Evolutionary conservation across 2,888 invertebrate species (phyloP).

Genomic region (Ceriagrion tenellum): DNA sequence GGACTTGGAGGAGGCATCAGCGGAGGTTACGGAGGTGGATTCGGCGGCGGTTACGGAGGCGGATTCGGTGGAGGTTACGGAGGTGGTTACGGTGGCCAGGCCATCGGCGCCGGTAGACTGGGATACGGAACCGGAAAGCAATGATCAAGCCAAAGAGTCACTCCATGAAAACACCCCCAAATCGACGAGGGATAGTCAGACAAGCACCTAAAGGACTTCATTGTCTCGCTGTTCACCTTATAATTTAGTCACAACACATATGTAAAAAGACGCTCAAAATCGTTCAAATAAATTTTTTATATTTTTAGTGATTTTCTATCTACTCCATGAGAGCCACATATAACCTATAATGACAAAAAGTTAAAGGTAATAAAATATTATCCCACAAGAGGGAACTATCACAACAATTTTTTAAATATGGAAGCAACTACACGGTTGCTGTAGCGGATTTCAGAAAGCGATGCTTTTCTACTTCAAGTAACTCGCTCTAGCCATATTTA

Average conservation of each 20-base stretch:
- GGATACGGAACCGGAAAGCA: constrained; percentile 42
- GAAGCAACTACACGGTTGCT: no score
- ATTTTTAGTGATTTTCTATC: not conserved
- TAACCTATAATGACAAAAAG: no score
- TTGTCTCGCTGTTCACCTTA: not conserved
- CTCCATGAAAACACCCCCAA: not conserved
- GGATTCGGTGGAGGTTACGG: constrained; percentile 25
- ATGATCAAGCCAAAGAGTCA: not conserved
- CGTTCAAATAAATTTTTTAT: constrained; percentile 41
- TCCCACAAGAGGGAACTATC: no score
- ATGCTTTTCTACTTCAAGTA: no score
- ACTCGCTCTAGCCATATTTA: no score
- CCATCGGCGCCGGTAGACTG: not conserved
- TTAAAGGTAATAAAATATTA: no score
- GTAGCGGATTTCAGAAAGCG: no score
- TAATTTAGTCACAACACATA: constrained; percentile 31
- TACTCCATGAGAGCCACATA: no score
- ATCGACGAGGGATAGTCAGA: not conserved
- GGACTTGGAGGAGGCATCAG: not conserved
- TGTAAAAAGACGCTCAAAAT: constrained; percentile 40
- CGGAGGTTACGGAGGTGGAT: not conserved
- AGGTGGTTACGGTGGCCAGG: not conserved
- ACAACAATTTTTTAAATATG: no score
- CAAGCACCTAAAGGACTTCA: not conserved
- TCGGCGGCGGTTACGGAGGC: not conserved